These are phyloP conservation scores for Pygoscelis antarcticus DNA, from an alignment of 2,113 vertebrate genomes.

Conservation along the genomic window DNA sequence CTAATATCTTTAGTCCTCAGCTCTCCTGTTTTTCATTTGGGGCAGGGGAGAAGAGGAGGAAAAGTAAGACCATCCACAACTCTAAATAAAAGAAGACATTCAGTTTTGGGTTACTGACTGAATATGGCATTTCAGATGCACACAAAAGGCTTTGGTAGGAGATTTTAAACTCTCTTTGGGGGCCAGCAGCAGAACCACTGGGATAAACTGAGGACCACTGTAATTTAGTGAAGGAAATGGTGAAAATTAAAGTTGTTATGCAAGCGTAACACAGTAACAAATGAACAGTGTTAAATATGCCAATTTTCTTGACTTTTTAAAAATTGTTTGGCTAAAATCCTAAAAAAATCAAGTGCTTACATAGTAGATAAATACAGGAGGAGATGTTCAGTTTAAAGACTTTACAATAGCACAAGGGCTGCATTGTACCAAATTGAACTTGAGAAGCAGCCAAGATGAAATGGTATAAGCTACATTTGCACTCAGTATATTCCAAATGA, in stretches of 20 bases:
- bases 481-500: background rate
- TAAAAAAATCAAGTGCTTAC: slow-evolving; percentile 15
- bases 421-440: slow-evolving; percentile 28
- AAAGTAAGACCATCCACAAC: background rate
- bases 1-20: background rate
- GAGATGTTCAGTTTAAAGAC: slow-evolving; percentile 39
- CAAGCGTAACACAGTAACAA: slow-evolving; percentile 27
- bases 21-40: slow-evolving; percentile 16
- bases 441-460: slow-evolving; percentile 43
- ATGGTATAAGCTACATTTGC: background rate
- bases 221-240: slow-evolving; percentile 36
- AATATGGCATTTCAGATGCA: slow-evolving; percentile 28
- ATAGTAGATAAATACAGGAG: slow-evolving; percentile 2
- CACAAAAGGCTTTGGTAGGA: background rate
- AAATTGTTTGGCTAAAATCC: slow-evolving; percentile 47
- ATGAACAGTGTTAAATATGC: slow-evolving; percentile 42
- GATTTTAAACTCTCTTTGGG: background rate
- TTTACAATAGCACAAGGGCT: slow-evolving; percentile 45
- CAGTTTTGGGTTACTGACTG: slow-evolving; percentile 2
- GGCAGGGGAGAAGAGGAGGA: background rate
- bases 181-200: background rate
- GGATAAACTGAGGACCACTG: slow-evolving; percentile 21
- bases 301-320: slow-evolving; percentile 24
- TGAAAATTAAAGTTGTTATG: slow-evolving; percentile 38
- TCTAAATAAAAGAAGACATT: background rate